Base-by-base conservation (phyloP, 2,797 vertebrate genomes). In the Margarornis squamiger region DNA sequence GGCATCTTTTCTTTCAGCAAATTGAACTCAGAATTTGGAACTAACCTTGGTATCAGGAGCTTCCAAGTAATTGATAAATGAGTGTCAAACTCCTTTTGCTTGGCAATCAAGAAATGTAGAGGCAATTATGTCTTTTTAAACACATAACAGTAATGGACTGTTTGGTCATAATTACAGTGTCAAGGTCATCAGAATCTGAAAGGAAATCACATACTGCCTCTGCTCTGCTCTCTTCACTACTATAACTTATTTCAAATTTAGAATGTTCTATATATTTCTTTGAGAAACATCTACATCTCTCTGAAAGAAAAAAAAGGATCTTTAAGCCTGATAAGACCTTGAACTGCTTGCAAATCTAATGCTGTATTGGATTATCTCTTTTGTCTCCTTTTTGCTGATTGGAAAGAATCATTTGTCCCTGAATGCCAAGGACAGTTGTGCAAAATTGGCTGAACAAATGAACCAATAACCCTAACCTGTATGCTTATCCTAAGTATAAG, bases 381-480 rank as follows among this genome's bases (percentile, higher is more conserved):
- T 92, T 84, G 84, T 90, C 70, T 92, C 74, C 38, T 79, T 95
- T 96, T 88, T 87, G 89, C 89, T 95, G 81, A 92, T 93, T 87
- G 67, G 85, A 79, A 85, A 95, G 74, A 86, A 86, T 72, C 75
- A 79, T 93, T 88, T 90, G 38, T 93, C 77, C 88, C 88, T 67
- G 38, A 88, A 90, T 88, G 67, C 72, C 86, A 94, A 92, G 95
- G 94, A 84, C 86, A 82, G 71, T 85, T 96, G 82, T 85, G 57
- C 57, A 93, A 93, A 96, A 96, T 49, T 79, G 55, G 80, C 86
- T 93, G 80, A 92, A 92, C 41, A 93, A 91, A 92, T 70, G 79
- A 96, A 94, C 87, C 70, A 91, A 41, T 63, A 93, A 58, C 85
- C 79, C 57, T 36, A 89, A 95, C 49, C 61, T 82, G n/a, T 43